Conservation (phyloP, 2,797 vertebrate species). For the Acropternis orthonyx region DNA sequence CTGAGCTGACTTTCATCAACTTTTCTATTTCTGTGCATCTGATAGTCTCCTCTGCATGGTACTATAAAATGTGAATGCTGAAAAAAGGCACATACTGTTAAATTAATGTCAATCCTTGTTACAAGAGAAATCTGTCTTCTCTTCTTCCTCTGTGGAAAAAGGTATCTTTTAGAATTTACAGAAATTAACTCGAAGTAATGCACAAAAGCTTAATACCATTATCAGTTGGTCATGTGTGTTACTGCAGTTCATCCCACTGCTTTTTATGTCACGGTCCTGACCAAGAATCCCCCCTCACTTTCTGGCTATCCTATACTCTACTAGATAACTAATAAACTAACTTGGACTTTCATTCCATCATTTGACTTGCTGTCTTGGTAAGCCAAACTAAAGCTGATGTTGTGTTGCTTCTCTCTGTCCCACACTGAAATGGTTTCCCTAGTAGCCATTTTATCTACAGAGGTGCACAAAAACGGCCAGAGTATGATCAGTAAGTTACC, state of each 20-base stretch:
- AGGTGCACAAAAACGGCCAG: neutral
- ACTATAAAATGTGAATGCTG: neutral
- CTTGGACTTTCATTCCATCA: neutral
- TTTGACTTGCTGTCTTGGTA: neutral
- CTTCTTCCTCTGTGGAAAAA: neutral
- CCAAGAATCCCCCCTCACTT: fast-evolving
- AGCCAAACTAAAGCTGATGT: neutral
- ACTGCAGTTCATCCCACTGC: neutral
- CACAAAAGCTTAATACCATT: neutral
- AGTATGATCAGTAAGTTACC: neutral
- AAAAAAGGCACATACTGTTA: neutral
- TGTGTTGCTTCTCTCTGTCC: neutral
- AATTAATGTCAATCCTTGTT: neutral
- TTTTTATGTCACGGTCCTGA: neutral
- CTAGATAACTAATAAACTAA: neutral
- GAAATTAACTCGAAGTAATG: neutral
- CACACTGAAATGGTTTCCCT: neutral
- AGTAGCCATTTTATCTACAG: neutral
- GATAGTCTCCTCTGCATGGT: neutral
- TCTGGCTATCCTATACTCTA: neutral
- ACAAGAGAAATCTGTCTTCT: neutral
- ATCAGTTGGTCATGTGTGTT: neutral
- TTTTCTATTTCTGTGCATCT: neutral
- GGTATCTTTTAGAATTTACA: neutral
- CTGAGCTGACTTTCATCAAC: neutral